Evolutionary conservation across 2,113 vertebrate species (phyloP).

Genomic region (Rhinopomastus cyanomelas): DNA sequence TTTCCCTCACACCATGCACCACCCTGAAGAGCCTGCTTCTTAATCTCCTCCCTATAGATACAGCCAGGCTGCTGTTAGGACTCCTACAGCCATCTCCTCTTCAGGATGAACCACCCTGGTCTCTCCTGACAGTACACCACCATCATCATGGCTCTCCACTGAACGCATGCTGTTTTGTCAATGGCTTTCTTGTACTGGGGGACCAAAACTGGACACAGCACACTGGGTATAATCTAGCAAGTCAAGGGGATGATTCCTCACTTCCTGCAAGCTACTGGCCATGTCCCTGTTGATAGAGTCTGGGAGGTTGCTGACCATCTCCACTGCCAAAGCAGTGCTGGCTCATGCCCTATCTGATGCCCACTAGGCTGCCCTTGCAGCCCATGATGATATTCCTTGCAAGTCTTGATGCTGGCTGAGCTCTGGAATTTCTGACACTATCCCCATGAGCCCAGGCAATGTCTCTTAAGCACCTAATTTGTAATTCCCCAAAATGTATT

Average conservation of each 20-base stretch:
- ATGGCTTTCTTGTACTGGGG: background rate
- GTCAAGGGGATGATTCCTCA: background rate
- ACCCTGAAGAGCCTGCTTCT: background rate
- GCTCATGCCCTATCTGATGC: background rate
- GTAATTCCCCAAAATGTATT: background rate
- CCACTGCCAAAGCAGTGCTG: background rate
- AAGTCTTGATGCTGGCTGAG: background rate
- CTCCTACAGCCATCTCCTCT: background rate
- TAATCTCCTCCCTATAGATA: background rate
- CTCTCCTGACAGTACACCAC: background rate
- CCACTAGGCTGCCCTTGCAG: background rate
- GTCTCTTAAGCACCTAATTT: background rate
- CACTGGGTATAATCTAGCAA: background rate
- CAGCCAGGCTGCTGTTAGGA: background rate
- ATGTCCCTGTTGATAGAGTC: too few relatives aligned
- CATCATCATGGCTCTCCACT: rapidly evolving
- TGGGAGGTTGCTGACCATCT: background rate
- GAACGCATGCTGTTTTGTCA: background rate
- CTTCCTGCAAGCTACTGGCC: background rate
- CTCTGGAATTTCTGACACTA: background rate
- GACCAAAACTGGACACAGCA: background rate
- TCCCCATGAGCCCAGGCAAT: background rate
- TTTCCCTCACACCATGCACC: background rate
- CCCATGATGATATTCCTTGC: background rate
- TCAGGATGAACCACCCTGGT: background rate